Base-by-base conservation (phyloP, 2,113 vertebrate genomes). In the Ageneiosus marmoratus region DNA sequence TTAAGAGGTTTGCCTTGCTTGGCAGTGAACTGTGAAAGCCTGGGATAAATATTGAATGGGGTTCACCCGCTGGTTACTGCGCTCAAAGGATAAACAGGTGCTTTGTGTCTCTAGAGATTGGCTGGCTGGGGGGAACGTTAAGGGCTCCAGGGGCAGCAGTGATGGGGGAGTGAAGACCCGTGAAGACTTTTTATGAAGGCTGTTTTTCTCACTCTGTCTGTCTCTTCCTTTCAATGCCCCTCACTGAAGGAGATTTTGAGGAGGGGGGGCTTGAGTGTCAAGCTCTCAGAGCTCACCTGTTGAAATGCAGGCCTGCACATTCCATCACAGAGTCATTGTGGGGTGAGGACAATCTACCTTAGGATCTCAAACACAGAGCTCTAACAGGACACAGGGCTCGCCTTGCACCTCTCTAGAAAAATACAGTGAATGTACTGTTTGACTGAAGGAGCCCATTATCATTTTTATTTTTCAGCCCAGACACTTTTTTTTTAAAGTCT, bases 1-100 rank as follows among this genome's bases (percentile, higher is more conserved):
- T 99, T 99, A 99, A 99, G 97, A 96, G 95, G 95, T 97, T 99
- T 96, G 95, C 96, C 96, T 96, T 93, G 94, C 96, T 94, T 97
- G 95, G 96, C 95, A 95, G 95, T 97, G 97, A 98, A 98, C 98
- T 99, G 96, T 98, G 95, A 98, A 98, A 97, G 97, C 96, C 97
- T 89, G 96, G 96, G 97, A 99, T 99, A 99, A 99, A 99, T 99
- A 99, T 99, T 99, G 97, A 98, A 98, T 97, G 44, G 96, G 95
- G 97, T 99, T 99, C 97, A 98, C 96, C 96, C 93, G 94, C 95
- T 98, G 97, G 97, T 99, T 96, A 98, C 96, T 95, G 96, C 69
- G 93, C 91, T 91, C 85, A 78, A 94, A 93, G 95, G 94, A 98
- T 97, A 96, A 97, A 97, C 97, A 97, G 96, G 95, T 97, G 97